Evolutionary conservation across 1,140 invertebrate genomes (phyloP), one percentile per base, ranked within the genome.

Genomic region (Bemisia tabaci): DNA sequence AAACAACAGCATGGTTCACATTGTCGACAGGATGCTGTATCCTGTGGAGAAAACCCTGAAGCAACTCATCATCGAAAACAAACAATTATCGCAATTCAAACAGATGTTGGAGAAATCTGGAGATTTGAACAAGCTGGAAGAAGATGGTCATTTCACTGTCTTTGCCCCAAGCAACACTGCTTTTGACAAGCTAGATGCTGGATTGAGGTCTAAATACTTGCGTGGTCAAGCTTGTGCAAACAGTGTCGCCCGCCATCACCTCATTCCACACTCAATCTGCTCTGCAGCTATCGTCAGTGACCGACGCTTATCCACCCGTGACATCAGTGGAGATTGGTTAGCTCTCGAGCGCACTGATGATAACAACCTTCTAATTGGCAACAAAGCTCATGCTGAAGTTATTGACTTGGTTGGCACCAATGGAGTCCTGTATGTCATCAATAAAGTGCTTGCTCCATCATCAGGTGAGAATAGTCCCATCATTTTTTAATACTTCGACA

Each of bases 391-490:
- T 66, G 73, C 82, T 60, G 71, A 79, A n/a, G 72, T 70, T 1
- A 73, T 73, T 25, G 82, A 84, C 69, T 73, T 80, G 61, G 76
- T 84, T 68, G 81, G 75, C 0, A 82, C 79, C 9, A 85, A 85
- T 74, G 83, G 83, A 12, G 80, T 85, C 23, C 65, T 84, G 33
- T 79, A 84, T 72, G 72, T 80, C 17, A 78, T 84, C 39, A 80
- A 83, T 69, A 75, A 75, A 11, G 79, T 83, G 2, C 68, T 84
- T 2, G 73, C 82, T 27, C 80, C 82, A 21, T 77, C 81, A 63
- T 77, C 79, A 66, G 79, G 81, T 80, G 72, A 66, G 67, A 63
- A 60, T 22, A 22, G n/a, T n/a, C n/a, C 12, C n/a, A 58, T 58
- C 12, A 12, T 12, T 58, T 58, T 58, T 58, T 58, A 58, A 58